Conservation (phyloP, 1,140 invertebrate genomes). For the Lordiphosa mommai region DNA sequence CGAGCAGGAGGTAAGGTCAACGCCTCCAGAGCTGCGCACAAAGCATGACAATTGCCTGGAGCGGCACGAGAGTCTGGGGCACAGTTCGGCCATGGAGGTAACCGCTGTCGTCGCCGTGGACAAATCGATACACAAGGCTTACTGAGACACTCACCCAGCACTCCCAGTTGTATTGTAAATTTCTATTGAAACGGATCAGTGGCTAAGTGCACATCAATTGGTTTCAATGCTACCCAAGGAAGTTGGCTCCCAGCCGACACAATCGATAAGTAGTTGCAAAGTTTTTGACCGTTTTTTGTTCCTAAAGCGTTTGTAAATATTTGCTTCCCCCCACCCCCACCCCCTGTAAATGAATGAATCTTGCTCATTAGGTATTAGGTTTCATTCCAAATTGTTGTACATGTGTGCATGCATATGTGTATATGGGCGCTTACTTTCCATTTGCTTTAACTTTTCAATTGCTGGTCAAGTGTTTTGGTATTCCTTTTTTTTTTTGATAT, state of each 20-base stretch:
- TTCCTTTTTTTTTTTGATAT: background rate
- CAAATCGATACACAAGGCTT: constrained; percentile 48
- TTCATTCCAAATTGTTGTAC: constrained; percentile 7
- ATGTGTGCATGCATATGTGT: constrained; percentile 12
- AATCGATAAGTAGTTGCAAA: constrained; percentile 30
- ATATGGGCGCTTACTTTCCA: constrained; percentile 34
- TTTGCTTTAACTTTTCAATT: constrained; percentile 50
- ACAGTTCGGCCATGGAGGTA: constrained; percentile 8
- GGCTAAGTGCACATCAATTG: constrained; percentile 50
- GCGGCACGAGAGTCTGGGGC: constrained; percentile 29
- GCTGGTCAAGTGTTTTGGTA: constrained; percentile 60
- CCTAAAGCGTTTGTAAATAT: constrained; percentile 60
- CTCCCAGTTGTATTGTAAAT: constrained; percentile 33
- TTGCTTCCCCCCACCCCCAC: too few relatives aligned
- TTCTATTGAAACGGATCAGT: constrained; percentile 32
- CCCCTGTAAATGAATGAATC: constrained; percentile 31
- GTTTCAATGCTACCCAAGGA: constrained; percentile 49
- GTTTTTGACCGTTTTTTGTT: constrained; percentile 65
- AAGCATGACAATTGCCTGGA: constrained; percentile 43
- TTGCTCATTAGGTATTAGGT: constrained; percentile 65
- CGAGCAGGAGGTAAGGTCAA: background rate
- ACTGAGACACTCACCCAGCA: constrained; percentile 24
- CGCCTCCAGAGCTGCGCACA: constrained; percentile 16
- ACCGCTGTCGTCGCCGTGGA: constrained; percentile 6
- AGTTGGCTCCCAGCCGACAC: constrained; percentile 8